Evolutionary conservation across 2,888 invertebrate genomes (phyloP), one percentile per base, ranked within the genome.

Genomic region (Idaea biselata): DNA sequence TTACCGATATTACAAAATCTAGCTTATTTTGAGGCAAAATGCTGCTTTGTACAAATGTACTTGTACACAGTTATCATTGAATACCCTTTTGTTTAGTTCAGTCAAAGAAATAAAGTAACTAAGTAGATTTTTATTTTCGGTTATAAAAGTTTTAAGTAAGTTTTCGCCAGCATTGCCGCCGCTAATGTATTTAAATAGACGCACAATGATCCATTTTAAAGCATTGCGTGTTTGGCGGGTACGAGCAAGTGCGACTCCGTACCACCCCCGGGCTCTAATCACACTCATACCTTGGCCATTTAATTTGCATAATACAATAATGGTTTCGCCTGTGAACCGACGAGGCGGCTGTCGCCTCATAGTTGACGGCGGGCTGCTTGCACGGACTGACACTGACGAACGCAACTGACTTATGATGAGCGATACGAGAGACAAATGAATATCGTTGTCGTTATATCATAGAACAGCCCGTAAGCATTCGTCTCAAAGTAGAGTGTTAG

Each of bases 271-370:
- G 69, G 78, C 77, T 75, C 78, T 86, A 89, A 89, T 90, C 81
- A 89, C 85, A 83, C 84, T 80, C 79, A 72, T 76, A 80, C 77
- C 80, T 86, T 82, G 82, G 86, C 84, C 82, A 78, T 84, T 84
- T 86, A 88, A 90, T 91, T 91, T 91, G 84, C 89, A 90, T 90
- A 83, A 82, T 86, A 85, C 79, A 83, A 84, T 78, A 78, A 81
- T 80, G 79, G 84, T 81, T 78, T 78, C 73, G 73, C 76, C 44
- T 44, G 44, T 44, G 44, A 44, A 44, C 44, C 44, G 44, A 44
- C 44, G 8, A 44, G 44, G 44, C 44, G 44, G 44, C 44, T 76
- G 77, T 75, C 74, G 74, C 76, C 70, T 68, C 71, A 77, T 78
- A 82, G 83, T 83, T 78, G 63, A 65, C 62, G 63, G 66, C 74